Evolutionary conservation across 2,797 vertebrate species (phyloP).

Genomic region (Notolepis coatsorum): DNA sequence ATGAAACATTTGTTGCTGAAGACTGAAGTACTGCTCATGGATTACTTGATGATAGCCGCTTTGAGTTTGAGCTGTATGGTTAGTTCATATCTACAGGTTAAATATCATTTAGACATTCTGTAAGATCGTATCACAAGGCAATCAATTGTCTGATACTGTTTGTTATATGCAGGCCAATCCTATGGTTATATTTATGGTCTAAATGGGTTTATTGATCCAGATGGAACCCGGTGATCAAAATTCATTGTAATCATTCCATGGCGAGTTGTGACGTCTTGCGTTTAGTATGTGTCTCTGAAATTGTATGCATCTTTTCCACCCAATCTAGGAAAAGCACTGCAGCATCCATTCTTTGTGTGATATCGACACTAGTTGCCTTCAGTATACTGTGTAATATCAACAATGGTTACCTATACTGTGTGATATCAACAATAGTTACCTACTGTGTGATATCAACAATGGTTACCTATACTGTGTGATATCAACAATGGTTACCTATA

Average conservation of each 20-base stretch:
- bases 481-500: slow-evolving; percentile 11
- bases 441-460: too few species aligned
- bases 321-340: slow-evolving; percentile 25
- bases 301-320: neutral
- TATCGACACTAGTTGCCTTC: too few species aligned
- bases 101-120: neutral
- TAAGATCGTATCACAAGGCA: neutral
- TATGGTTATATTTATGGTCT: slow-evolving; percentile 1
- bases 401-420: slow-evolving; percentile 14
- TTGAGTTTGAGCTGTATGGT: slow-evolving; percentile 32
- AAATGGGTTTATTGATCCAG: slow-evolving; percentile 12
- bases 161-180: neutral
- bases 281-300: slow-evolving; percentile 18
- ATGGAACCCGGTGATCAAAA: slow-evolving; percentile 12
- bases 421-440: too few species aligned
- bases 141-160: neutral
- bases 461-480: too few species aligned
- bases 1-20: slow-evolving; percentile 48
- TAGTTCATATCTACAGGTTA: slow-evolving; percentile 40
- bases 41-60: slow-evolving; percentile 42
- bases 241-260: slow-evolving; percentile 61
- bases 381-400: too few species aligned
- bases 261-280: slow-evolving; percentile 33
- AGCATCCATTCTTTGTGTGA: slow-evolving; percentile 26
- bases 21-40: slow-evolving; percentile 61